phyloP scores from a whole-genome alignment of 2,797 vertebrate species.

The Cyprinodon diabolis region DNA sequence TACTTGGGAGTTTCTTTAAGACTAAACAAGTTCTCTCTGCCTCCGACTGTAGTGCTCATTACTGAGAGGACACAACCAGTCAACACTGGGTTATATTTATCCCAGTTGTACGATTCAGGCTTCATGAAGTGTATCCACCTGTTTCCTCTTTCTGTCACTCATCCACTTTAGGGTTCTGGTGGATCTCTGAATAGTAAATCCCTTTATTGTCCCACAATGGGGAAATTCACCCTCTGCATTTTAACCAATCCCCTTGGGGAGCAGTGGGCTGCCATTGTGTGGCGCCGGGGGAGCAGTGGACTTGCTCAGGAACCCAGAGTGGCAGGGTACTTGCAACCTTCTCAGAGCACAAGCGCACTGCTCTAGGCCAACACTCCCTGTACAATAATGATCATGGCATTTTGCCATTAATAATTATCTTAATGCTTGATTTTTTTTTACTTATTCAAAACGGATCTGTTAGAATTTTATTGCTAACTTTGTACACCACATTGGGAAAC shows the following conservation, averaged over 20 bases:
- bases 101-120: background rate
- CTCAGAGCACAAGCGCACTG: too few relatives aligned
- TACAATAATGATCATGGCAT: too few relatives aligned
- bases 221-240: too few relatives aligned
- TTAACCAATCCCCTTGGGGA: too few relatives aligned
- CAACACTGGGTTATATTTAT: slow-evolving; percentile 1
- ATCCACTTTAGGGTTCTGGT: background rate
- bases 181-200: background rate
- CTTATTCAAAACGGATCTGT: background rate
- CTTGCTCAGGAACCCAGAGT: too few relatives aligned
- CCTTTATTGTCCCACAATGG: too few relatives aligned
- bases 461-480: background rate
- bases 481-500: background rate
- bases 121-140: slow-evolving; percentile 11
- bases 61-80: background rate
- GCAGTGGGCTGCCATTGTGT: too few relatives aligned
- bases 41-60: background rate
- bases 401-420: background rate
- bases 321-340: too few relatives aligned
- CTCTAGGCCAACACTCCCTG: too few relatives aligned
- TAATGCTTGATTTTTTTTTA: slow-evolving; percentile 23
- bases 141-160: slow-evolving; percentile 21
- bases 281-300: too few relatives aligned
- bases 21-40: background rate
- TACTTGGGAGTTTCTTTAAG: background rate